A percentile compares a stretch with the other conserved stretches of the same genome.
Conservation (phyloP, 2,113 vertebrate species). For the Strigops habroptila region DNA sequence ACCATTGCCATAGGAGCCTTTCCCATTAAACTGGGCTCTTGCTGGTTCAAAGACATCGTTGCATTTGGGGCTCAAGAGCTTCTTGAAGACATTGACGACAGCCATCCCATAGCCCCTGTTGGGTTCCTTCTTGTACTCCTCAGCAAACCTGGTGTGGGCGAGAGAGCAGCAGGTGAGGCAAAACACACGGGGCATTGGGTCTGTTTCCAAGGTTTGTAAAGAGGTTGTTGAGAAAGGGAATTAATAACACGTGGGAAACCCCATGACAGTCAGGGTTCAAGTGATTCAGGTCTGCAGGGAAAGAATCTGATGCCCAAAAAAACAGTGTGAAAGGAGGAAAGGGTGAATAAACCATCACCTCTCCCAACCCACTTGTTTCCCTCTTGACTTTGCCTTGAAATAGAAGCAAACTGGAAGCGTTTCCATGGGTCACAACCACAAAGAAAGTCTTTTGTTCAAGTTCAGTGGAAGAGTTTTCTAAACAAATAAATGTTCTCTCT, state of each 20-base stretch:
- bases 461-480: slow-evolving; percentile 51
- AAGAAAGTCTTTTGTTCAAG: slow-evolving; percentile 54
- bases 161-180: background rate
- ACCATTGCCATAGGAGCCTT: slow-evolving; percentile 95
- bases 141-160: slow-evolving; percentile 82
- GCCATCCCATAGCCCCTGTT: slow-evolving; percentile 90
- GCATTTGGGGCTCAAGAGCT: slow-evolving; percentile 88
- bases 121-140: slow-evolving; percentile 89
- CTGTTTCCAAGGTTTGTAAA: background rate
- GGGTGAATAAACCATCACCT: background rate
- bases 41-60: slow-evolving; percentile 90
- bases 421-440: slow-evolving; percentile 34
- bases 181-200: rapidly evolving
- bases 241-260: background rate
- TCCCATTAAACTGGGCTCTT: slow-evolving; percentile 90
- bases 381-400: slow-evolving; percentile 24
- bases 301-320: background rate
- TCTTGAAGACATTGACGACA: slow-evolving; percentile 91
- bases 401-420: slow-evolving; percentile 35
- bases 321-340: background rate
- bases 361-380: background rate
- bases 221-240: background rate
- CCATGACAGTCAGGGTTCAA: background rate
- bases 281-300: background rate
- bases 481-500: slow-evolving; percentile 40